These are phyloP conservation scores for Pitangus sulphuratus DNA, from an alignment of 2,797 vertebrate genomes.

Conservation along the genomic window DNA sequence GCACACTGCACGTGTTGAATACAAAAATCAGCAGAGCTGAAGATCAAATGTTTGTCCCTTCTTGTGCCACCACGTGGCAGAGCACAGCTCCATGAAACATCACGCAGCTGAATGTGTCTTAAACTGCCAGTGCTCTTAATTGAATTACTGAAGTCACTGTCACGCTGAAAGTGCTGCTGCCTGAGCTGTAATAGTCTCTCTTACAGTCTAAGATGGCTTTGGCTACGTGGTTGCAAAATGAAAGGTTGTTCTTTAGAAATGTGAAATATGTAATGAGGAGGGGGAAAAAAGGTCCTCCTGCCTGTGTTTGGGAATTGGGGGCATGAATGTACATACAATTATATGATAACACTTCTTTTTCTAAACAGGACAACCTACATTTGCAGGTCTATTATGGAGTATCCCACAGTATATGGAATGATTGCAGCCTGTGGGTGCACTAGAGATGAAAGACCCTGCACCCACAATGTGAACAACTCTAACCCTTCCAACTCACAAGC, in stretches of 20 bases:
- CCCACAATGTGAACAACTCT: background rate
- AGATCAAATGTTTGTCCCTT: background rate
- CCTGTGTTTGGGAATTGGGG: background rate
- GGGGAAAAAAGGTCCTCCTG: background rate
- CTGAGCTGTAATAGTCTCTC: background rate
- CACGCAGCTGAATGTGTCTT: background rate
- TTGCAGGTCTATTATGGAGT: background rate
- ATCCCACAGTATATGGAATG: background rate
- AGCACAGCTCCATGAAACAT: background rate
- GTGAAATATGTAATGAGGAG: background rate
- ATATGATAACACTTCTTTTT: background rate
- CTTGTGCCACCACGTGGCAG: background rate
- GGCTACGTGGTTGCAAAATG: background rate
- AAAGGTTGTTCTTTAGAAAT: background rate
- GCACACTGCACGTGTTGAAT: background rate
- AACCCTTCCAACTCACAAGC: background rate
- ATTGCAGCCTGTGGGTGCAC: background rate
- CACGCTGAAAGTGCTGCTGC: rapidly evolving
- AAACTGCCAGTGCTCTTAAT: background rate
- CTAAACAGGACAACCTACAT: background rate
- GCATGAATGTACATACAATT: background rate
- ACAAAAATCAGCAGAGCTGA: background rate
- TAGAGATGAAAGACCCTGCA: background rate
- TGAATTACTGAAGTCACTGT: background rate
- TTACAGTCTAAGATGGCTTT: background rate